These are phyloP conservation scores for Noctua comes DNA, from an alignment of 2,888 invertebrate genomes.

Conservation along the genomic window DNA sequence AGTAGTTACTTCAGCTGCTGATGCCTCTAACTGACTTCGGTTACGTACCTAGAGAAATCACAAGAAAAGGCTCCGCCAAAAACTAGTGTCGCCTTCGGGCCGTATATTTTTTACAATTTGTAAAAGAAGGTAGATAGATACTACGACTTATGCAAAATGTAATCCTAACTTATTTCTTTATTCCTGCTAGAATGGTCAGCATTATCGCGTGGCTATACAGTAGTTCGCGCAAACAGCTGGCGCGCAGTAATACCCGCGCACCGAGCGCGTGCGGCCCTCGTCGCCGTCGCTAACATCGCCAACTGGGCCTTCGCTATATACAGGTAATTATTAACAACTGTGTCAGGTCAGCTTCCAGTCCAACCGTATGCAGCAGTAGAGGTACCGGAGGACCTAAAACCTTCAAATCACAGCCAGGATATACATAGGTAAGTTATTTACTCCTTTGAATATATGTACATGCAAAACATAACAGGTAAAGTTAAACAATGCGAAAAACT, in stretches of 20 bases:
- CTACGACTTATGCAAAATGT: not conserved
- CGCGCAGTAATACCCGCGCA: constrained; percentile 74
- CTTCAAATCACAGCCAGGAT: too few relatives aligned
- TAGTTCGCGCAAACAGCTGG: constrained; percentile 60
- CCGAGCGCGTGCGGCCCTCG: constrained; percentile 88
- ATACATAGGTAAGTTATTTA: too few relatives aligned
- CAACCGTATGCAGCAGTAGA: not conserved
- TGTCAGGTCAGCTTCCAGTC: not conserved
- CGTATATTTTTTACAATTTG: not conserved
- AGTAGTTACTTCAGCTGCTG: too few relatives aligned
- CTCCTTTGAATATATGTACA: too few relatives aligned
- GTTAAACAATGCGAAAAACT: not conserved
- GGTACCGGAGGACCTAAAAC: too few relatives aligned
- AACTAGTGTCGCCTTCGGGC: too few relatives aligned
- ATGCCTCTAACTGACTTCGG: too few relatives aligned
- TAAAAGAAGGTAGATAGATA: too few relatives aligned
- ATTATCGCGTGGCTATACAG: constrained; percentile 58
- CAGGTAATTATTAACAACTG: constrained; percentile 73
- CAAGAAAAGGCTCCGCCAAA: too few relatives aligned
- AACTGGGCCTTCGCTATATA: constrained; percentile 92
- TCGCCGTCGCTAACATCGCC: constrained; percentile 91
- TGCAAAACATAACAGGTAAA: too few relatives aligned
- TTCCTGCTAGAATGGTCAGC: constrained; percentile 67
- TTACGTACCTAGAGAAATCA: too few relatives aligned
- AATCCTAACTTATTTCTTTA: not conserved